These are phyloP conservation scores for Corydoras sp. DNA, from an alignment of 2,113 vertebrate genomes.

Conservation along the genomic window DNA sequence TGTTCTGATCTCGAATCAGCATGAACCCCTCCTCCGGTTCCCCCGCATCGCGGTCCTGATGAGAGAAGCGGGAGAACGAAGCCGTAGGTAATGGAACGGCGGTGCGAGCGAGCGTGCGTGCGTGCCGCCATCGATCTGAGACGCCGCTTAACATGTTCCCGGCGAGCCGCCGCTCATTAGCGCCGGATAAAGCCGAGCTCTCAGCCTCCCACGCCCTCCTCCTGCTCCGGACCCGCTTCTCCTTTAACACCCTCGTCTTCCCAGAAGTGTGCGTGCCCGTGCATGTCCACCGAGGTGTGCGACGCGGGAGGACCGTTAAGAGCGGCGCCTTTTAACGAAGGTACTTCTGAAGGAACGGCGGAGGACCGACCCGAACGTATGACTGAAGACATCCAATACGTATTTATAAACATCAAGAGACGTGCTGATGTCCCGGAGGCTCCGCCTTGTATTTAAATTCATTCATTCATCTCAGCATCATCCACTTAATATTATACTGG, in stretches of 20 bases:
- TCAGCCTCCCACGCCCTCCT: neutral
- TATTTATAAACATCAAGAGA: no score
- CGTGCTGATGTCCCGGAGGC: no score
- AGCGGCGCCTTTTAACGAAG: neutral
- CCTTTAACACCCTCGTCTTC: neutral
- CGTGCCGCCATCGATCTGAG: constrained; percentile 1
- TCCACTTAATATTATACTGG: no score
- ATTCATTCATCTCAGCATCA: no score
- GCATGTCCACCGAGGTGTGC: neutral
- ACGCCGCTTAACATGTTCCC: constrained; percentile 4
- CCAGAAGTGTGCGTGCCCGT: neutral
- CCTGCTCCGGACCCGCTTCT: neutral
- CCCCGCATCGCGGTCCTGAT: neutral
- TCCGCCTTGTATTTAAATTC: no score
- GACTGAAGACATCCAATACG: no score
- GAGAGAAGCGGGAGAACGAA: constrained; percentile 1
- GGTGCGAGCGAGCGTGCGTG: no score
- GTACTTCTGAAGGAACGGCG: neutral
- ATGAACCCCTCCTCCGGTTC: neutral
- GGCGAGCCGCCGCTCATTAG: constrained; percentile 14
- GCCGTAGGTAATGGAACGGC: constrained; percentile 2
- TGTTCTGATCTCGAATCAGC: neutral
- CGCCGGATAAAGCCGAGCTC: neutral
- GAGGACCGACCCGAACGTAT: no score
- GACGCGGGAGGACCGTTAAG: neutral